Percentiles rank a stretch among this genome's conserved stretches.
Conservation (phyloP, 2,113 vertebrate species). For the Elaphurus davidianus region DNA sequence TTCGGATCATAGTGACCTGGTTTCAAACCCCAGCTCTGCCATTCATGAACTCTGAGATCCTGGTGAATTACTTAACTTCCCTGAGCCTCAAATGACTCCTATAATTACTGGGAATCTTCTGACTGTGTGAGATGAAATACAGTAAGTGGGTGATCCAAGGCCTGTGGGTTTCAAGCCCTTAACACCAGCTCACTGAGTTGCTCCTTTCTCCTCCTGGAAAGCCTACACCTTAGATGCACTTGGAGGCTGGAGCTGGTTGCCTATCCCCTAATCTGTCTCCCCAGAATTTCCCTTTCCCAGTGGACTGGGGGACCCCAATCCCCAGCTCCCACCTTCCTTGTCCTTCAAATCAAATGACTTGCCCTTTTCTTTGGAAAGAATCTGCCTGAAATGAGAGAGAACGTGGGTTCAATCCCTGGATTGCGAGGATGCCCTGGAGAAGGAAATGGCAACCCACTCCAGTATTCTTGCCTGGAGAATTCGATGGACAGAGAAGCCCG, state of each 20-base stretch:
- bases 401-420: neutral
- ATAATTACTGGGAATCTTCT: neutral
- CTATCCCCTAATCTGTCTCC: neutral
- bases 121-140: accelerated
- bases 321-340: no score
- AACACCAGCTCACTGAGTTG: neutral
- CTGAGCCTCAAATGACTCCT: neutral
- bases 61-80: neutral
- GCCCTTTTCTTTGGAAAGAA: neutral
- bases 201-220: neutral
- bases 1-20: neutral
- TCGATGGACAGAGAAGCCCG: neutral
- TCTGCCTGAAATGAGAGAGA: neutral
- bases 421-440: neutral
- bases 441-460: neutral
- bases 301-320: accelerated
- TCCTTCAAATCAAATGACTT: neutral
- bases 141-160: neutral
- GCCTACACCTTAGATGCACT: neutral
- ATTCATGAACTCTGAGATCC: neutral
- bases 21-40: neutral
- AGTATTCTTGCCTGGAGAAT: neutral
- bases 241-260: accelerated
- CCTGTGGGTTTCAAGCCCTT: neutral
- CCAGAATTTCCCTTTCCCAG: neutral